Percentiles rank a stretch among this genome's conserved stretches.
phyloP scores from a whole-genome alignment of 64 coral and sea anemone genomes.

The Hydrozoanthus tunicans region DNA sequence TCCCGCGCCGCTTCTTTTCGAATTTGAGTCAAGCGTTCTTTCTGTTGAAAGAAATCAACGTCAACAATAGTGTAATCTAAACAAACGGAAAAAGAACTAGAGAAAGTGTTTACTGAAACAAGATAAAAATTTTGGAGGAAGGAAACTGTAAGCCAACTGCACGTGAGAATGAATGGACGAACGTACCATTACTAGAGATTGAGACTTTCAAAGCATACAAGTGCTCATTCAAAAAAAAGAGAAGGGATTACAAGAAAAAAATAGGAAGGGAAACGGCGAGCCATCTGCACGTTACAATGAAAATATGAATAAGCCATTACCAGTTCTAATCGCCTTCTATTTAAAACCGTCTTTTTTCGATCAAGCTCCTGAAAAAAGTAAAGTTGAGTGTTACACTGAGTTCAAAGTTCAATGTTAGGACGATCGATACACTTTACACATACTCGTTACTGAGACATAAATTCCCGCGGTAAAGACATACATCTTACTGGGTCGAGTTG shows the following conservation, averaged over 20 bases:
- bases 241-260: neutral
- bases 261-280: neutral
- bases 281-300: neutral
- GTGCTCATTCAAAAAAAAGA: neutral
- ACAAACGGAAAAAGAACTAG: neutral
- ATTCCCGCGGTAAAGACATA: too few species aligned
- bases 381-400: neutral
- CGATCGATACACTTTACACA: neutral
- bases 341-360: constrained; percentile 87
- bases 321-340: constrained; percentile 74
- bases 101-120: neutral
- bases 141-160: neutral
- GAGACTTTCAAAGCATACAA: neutral
- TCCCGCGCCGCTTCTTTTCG: constrained; percentile 81
- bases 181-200: too few species aligned
- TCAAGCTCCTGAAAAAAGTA: constrained; percentile 70
- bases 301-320: constrained; percentile 20
- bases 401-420: neutral
- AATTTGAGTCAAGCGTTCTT: constrained; percentile 78
- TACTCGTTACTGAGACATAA: too few species aligned
- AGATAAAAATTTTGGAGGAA: neutral
- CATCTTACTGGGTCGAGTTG: too few species aligned
- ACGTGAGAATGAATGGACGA: neutral
- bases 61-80: neutral
- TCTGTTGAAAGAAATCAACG: constrained; percentile 37